Evolutionary conservation across 2,113 vertebrate genomes (phyloP).

Genomic region (Toxotes jaculatrix): DNA sequence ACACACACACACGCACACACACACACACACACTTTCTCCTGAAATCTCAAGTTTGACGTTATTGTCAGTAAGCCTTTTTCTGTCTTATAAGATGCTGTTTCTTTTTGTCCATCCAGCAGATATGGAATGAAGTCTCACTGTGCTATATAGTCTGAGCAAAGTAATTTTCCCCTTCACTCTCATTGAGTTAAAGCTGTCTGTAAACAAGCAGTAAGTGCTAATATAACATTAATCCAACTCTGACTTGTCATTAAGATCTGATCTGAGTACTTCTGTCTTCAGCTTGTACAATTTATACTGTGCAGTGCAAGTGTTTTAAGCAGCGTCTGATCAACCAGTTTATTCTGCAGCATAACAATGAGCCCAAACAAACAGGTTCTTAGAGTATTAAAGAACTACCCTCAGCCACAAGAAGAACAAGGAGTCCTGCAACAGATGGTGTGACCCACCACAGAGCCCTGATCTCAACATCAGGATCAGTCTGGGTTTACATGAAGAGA

Average conservation of each 20-base stretch:
- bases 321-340: not conserved
- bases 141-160: too few relatives aligned
- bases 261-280: not conserved
- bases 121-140: not conserved
- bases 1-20: constrained; percentile 1
- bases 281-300: not conserved
- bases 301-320: not conserved
- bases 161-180: not conserved
- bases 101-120: not conserved
- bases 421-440: not conserved
- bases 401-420: not conserved
- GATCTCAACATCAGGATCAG: not conserved
- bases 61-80: constrained; percentile 7
- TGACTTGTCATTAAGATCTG: not conserved
- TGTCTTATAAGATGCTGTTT: not conserved
- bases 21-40: constrained; percentile 26
- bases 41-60: not conserved
- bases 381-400: not conserved
- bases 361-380: not conserved
- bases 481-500: not conserved
- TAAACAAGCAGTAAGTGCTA: not conserved
- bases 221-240: not conserved
- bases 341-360: not conserved
- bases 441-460: not conserved
- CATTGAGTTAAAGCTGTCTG: not conserved